Percentiles rank a stretch among this genome's conserved stretches.
Conservation (phyloP, 2,113 vertebrate genomes). For the Phasianus colchicus region DNA sequence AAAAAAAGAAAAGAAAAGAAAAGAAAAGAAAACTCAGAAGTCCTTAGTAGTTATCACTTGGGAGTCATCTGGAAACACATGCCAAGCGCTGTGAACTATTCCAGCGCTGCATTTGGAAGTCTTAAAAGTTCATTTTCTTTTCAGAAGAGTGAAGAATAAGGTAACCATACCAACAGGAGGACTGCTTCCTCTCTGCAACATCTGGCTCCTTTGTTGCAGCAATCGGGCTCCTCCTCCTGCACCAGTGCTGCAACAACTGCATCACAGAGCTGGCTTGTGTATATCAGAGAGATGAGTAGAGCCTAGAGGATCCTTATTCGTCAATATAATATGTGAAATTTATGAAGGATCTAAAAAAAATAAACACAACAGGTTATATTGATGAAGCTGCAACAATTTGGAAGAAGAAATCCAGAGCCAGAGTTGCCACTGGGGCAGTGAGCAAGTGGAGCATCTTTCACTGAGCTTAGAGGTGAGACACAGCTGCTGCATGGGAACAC, state of each 20-base stretch:
- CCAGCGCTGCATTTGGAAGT: background rate
- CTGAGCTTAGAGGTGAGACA: background rate
- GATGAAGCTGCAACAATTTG: background rate
- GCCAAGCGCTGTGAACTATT: background rate
- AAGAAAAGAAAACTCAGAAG: background rate
- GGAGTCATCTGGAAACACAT: background rate
- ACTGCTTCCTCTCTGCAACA: background rate
- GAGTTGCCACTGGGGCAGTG: background rate
- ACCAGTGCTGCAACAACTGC: accelerated
- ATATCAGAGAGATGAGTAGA: background rate
- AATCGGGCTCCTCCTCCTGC: background rate
- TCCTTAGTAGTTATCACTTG: background rate
- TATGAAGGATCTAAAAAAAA: background rate
- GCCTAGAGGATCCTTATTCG: background rate
- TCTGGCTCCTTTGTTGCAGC: background rate
- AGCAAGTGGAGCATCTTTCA: background rate
- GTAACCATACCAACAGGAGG: background rate
- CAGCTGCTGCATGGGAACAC: accelerated
- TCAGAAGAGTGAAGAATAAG: background rate
- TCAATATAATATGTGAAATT: background rate
- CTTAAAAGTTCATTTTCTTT: background rate
- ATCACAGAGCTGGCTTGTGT: accelerated
- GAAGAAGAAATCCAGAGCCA: background rate
- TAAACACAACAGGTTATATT: too few species aligned
- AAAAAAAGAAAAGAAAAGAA: background rate